Percentiles rank a stretch among this genome's conserved stretches.
These are phyloP conservation scores for Archilochus colubris DNA, from an alignment of 2,113 vertebrate genomes.

Conservation along the genomic window DNA sequence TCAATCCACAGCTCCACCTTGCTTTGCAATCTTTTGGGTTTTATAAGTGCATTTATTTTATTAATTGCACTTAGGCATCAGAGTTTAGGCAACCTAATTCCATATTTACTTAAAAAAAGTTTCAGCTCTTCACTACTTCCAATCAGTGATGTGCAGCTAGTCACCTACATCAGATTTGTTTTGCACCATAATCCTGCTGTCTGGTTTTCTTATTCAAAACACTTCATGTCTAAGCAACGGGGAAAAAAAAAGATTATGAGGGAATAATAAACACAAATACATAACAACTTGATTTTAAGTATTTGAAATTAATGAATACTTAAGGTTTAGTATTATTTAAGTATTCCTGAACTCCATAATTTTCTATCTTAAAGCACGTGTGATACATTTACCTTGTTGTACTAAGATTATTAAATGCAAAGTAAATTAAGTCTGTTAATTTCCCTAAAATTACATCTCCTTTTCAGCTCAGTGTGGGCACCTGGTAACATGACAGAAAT, in stretches of 20 bases:
- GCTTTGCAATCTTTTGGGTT: not conserved
- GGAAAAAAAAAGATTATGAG: not conserved
- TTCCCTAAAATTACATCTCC: not conserved
- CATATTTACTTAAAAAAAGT: not conserved
- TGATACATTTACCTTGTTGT: not conserved
- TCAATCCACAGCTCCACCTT: not conserved
- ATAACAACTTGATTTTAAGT: not conserved
- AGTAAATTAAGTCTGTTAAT: not conserved
- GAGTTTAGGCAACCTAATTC: not conserved
- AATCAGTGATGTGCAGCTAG: not conserved
- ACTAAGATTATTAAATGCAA: not conserved
- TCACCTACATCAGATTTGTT: not conserved
- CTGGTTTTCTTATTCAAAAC: not conserved
- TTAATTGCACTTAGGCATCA: not conserved
- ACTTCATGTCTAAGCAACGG: not conserved
- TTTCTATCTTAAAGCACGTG: not conserved
- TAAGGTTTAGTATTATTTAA: not conserved
- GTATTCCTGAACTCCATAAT: not conserved
- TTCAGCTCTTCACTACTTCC: not conserved
- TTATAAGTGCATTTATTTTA: constrained; percentile 4
- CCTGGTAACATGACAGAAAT: not conserved
- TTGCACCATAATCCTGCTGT: not conserved
- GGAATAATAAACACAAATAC: constrained; percentile 1
- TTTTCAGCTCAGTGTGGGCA: not conserved
- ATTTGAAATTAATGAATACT: not conserved